Evolutionary conservation across 2,797 vertebrate genomes (phyloP).

Genomic region (Hydrophis major): DNA sequence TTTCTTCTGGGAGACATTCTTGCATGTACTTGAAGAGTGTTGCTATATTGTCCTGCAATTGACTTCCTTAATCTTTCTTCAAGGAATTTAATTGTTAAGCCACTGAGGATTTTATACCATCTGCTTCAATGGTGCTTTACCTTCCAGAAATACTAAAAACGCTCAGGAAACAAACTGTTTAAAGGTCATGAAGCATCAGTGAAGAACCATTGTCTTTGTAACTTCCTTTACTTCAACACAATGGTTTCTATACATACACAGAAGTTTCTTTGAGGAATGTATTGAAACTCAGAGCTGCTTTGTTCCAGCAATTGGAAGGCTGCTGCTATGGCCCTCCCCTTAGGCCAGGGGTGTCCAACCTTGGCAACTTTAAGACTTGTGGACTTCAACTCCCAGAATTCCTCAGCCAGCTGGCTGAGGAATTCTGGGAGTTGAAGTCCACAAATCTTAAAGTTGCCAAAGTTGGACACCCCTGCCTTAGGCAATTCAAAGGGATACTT

Average conservation of each 20-base stretch:
- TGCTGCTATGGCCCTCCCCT: background rate
- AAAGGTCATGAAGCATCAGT: background rate
- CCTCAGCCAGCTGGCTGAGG: too few relatives aligned
- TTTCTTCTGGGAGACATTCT: background rate
- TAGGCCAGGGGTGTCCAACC: background rate
- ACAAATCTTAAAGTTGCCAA: too few relatives aligned
- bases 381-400: too few relatives aligned
- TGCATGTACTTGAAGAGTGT: background rate
- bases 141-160: background rate
- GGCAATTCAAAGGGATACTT: background rate
- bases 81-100: background rate
- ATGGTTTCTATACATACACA: background rate
- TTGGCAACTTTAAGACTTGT: too few relatives aligned
- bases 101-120: background rate
- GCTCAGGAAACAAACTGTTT: background rate
- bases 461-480: background rate
- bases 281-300: background rate
- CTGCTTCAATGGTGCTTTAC: background rate
- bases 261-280: background rate
- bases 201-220: background rate
- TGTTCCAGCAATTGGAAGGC: background rate
- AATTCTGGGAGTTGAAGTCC: too few relatives aligned
- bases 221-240: background rate
- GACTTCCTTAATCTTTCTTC: background rate
- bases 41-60: background rate